These are phyloP conservation scores for Drosophila kohkoa DNA, from an alignment of 1,140 invertebrate species.

Conservation along the genomic window DNA sequence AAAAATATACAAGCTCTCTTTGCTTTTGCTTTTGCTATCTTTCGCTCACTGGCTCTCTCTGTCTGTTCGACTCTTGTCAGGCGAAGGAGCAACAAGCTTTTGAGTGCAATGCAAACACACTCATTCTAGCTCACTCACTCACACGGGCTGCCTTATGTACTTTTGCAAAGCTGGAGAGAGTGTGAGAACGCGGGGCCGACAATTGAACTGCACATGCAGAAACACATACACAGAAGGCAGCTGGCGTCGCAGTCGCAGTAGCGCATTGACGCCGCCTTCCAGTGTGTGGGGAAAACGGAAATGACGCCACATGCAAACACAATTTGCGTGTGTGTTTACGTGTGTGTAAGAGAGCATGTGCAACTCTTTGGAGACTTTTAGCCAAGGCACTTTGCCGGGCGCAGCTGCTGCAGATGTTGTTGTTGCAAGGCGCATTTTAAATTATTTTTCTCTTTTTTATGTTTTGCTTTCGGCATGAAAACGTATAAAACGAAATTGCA, in stretches of 20 bases:
- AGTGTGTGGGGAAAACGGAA: conserved; percentile 76
- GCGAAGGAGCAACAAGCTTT: conserved; percentile 73
- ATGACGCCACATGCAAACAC: conserved; percentile 65
- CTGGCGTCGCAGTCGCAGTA: conserved; percentile 26
- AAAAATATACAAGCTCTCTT: conserved; percentile 12
- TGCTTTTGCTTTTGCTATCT: neutral
- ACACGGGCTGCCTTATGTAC: conserved; percentile 38
- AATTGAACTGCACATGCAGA: conserved; percentile 42
- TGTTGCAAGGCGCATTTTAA: conserved; percentile 30
- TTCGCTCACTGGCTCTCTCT: conserved; percentile 27
- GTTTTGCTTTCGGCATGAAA: too few species aligned
- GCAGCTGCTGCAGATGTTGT: conserved; percentile 35
- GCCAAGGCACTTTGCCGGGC: conserved; percentile 62
- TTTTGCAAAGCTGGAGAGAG: conserved; percentile 45
- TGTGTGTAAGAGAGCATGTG: conserved; percentile 51
- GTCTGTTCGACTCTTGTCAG: neutral
- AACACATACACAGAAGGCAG: conserved; percentile 29
- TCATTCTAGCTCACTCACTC: conserved; percentile 32
- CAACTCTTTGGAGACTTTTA: conserved; percentile 73
- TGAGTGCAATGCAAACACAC: conserved; percentile 69
- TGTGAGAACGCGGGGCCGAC: conserved; percentile 39
- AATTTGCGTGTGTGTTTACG: neutral
- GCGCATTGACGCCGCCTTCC: conserved; percentile 46
- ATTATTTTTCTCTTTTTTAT: conserved; percentile 4
- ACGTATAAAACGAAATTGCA: neutral